Percentiles rank a stretch among this genome's conserved stretches.
phyloP scores from a whole-genome alignment of 2,888 invertebrate genomes.

The Zonitis immaculata region DNA sequence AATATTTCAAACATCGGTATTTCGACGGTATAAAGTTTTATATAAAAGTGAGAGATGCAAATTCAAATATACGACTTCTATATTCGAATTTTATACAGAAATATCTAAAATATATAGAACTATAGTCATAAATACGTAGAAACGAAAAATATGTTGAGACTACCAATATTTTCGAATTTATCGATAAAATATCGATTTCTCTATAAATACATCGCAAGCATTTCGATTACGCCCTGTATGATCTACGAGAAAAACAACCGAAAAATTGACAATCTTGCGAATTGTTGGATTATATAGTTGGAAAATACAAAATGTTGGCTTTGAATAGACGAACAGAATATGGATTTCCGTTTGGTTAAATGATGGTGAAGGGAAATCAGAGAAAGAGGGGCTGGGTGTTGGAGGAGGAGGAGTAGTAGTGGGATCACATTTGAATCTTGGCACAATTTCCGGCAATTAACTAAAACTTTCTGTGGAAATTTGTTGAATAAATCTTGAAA shows the following conservation, averaged over 20 bases:
- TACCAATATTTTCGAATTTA: constrained; percentile 35
- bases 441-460: constrained; percentile 1
- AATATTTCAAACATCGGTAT: constrained; percentile 26
- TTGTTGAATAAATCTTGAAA: constrained; percentile 1
- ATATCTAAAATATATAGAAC: constrained; percentile 24
- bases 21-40: constrained; percentile 30
- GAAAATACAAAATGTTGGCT: not conserved
- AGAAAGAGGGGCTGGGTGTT: too few species aligned
- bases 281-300: too few species aligned
- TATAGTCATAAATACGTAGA: not conserved
- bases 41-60: constrained; percentile 32
- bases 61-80: constrained; percentile 31
- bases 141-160: constrained; percentile 29
- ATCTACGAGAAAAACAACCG: too few species aligned
- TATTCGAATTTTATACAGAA: constrained; percentile 32
- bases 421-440: not conserved
- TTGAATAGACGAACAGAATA: not conserved
- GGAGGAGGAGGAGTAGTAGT: too few species aligned
- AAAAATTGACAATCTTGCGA: too few species aligned
- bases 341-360: not conserved
- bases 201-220: not conserved
- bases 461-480: not conserved
- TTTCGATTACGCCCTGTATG: too few species aligned
- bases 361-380: too few species aligned
- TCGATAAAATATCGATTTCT: constrained; percentile 11